Percentiles rank a stretch among this genome's conserved stretches.
Conservation (phyloP, 2,888 invertebrate species). For the Scaptomyza parva region DNA sequence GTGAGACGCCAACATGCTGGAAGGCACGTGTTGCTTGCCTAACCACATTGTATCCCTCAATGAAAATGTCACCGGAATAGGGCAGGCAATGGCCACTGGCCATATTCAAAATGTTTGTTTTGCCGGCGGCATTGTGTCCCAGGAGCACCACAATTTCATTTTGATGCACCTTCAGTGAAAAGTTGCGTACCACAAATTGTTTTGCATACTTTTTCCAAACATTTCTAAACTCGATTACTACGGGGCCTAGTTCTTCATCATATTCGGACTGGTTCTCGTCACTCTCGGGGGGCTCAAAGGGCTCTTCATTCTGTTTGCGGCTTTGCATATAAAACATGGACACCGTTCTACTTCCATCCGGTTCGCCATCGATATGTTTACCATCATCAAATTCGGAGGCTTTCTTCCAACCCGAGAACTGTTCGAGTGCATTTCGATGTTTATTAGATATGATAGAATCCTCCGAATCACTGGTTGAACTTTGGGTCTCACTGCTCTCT, state of each 20-base stretch:
- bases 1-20: constrained; percentile 18
- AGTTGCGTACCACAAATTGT: constrained; percentile 25
- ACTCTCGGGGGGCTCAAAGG: neutral
- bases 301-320: neutral
- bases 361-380: accelerated
- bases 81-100: constrained; percentile 29
- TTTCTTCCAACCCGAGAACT: constrained; percentile 12
- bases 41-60: constrained; percentile 30
- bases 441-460: accelerated
- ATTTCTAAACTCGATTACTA: constrained; percentile 42
- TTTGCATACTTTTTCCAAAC: constrained; percentile 49
- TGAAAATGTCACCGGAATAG: constrained; percentile 28
- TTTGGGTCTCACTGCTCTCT: neutral
- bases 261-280: neutral
- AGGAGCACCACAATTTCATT: constrained; percentile 51
- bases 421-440: neutral
- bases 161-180: constrained; percentile 39
- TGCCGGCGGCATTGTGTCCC: constrained; percentile 60
- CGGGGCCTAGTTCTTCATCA: neutral
- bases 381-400: neutral
- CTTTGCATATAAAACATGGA: neutral
- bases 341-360: accelerated
- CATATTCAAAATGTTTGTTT: constrained; percentile 48
- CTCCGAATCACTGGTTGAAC: neutral
- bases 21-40: constrained; percentile 17